These are phyloP conservation scores for Pseudomyrmex sp. DNA, from an alignment of 1,140 invertebrate species.

Conservation along the genomic window DNA sequence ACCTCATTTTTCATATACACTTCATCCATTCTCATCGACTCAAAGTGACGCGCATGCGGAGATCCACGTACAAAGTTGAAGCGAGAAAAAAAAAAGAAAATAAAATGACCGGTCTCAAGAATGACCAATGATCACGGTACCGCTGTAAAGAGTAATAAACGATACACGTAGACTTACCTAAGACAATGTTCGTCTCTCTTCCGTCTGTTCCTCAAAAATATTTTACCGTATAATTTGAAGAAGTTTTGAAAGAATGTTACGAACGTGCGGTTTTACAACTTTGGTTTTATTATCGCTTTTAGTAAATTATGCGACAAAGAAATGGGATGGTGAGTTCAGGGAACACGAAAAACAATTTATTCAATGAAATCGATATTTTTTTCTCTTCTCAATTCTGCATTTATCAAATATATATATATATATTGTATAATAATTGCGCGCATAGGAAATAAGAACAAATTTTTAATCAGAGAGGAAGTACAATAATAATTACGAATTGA, in stretches of 20 bases:
- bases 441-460: not conserved
- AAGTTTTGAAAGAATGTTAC: too few species aligned
- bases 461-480: conserved; percentile 4
- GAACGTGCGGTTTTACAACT: too few species aligned
- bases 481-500: not conserved
- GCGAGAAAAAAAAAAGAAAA: conserved; percentile 37
- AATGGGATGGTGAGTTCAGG: not conserved
- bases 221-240: too few species aligned
- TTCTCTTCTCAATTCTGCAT: not conserved
- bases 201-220: too few species aligned
- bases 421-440: not conserved
- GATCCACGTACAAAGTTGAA: conserved; percentile 54
- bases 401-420: conserved; percentile 35
- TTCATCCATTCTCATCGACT: conserved; percentile 57
- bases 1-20: conserved; percentile 43
- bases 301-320: not conserved
- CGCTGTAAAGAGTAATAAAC: conserved; percentile 73
- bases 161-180: conserved; percentile 68
- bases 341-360: not conserved
- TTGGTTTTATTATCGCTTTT: not conserved
- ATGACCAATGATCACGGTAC: conserved; percentile 49
- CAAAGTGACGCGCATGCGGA: conserved; percentile 42
- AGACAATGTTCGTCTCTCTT: not conserved
- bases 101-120: conserved; percentile 32
- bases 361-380: not conserved